Percentiles rank a stretch among this genome's conserved stretches.
These are phyloP conservation scores for Tragelaphus scriptus DNA, from an alignment of 2,113 vertebrate species.

Conservation along the genomic window DNA sequence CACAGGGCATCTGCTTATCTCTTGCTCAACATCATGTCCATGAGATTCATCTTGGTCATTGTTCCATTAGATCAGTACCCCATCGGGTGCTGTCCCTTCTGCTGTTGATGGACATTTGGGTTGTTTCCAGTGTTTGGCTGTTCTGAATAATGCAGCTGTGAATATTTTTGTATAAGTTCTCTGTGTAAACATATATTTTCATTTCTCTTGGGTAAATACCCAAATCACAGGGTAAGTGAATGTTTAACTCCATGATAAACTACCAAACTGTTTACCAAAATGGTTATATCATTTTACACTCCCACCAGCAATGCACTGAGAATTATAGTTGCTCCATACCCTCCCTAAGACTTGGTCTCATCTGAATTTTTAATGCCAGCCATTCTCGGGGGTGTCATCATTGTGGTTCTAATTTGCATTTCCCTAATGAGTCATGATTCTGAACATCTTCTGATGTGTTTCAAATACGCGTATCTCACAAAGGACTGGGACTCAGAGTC, in stretches of 20 bases:
- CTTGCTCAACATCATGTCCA: accelerated
- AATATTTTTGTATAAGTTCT: neutral
- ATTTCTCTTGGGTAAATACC: neutral
- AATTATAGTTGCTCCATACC: no score
- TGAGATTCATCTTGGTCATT: neutral
- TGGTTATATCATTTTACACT: neutral
- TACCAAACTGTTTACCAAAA: neutral
- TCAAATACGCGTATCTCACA: neutral
- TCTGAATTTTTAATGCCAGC: neutral
- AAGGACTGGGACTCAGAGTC: neutral
- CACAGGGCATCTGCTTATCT: neutral
- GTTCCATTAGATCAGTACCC: no score
- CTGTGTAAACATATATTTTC: neutral
- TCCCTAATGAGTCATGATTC: neutral
- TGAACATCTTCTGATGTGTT: neutral
- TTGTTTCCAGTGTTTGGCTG: neutral
- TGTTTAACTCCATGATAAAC: neutral
- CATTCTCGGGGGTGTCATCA: neutral
- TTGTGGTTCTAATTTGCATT: neutral
- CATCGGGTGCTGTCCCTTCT: neutral
- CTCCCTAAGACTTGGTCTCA: neutral
- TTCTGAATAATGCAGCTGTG: neutral
- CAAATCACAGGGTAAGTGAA: neutral
- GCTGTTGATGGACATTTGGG: neutral
- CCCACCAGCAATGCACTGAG: neutral